A percentile compares a stretch with the other conserved stretches of the same genome.
These are phyloP conservation scores for Mionectes olivaceus DNA, from an alignment of 2,797 vertebrate genomes.

Conservation along the genomic window DNA sequence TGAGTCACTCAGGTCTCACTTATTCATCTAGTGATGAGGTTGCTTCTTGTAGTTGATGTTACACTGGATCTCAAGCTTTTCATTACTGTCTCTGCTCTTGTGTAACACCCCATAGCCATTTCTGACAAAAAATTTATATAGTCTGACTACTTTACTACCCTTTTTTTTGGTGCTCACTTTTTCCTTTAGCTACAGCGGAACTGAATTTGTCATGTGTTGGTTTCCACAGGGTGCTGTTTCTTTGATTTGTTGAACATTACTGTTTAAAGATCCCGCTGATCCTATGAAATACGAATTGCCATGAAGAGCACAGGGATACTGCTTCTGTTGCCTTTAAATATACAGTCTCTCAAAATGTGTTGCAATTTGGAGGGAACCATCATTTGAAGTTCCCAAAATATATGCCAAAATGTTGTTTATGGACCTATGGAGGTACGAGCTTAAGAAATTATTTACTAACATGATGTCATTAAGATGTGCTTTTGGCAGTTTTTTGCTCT, in stretches of 20 bases:
- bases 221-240: background rate
- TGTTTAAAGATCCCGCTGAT: background rate
- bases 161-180: background rate
- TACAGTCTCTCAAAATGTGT: background rate
- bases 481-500: background rate
- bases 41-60: background rate
- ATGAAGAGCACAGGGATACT: background rate
- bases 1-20: background rate
- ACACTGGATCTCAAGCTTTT: background rate
- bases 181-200: background rate
- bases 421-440: background rate
- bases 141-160: background rate
- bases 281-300: background rate
- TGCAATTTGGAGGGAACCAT: background rate
- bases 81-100: background rate
- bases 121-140: constrained; percentile 22
- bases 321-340: background rate
- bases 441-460: background rate
- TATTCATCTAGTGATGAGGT: background rate
- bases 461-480: background rate
- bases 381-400: background rate
- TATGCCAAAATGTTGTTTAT: background rate
- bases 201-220: background rate
- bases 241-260: background rate
- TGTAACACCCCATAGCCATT: background rate